Evolutionary conservation across 1,140 invertebrate genomes (phyloP), one percentile per base, ranked within the genome.

Genomic region (Zaprionus davidi): DNA sequence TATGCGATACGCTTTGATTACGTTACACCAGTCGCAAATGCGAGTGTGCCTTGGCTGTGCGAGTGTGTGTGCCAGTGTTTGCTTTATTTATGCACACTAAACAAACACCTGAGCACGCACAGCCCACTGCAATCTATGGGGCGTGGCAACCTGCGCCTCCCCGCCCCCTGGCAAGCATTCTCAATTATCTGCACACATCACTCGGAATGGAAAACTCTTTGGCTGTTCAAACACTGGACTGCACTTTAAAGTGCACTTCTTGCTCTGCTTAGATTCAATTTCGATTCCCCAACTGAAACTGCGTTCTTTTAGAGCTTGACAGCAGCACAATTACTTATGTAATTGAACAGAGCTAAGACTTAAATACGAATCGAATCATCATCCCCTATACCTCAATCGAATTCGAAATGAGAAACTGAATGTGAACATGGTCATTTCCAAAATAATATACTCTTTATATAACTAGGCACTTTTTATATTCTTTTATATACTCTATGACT

Each of bases 1-100:
- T 28, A 81, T 76, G 80, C 78, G 81, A 88, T 87, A 81, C 71
- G 79, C 81, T 74, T 87, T 88, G 83, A 87, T 81, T 86, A 70
- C 70, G 66, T 71, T 84, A 62, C 62, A 73, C 62, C 69, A 82
- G 44, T 46, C 13, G 17, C 51, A 15, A 51, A 20, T 62, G 22
- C 9, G 17, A 34, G 44, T 69, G 57, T 64, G 38, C 38, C 26
- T 36, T 64, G 58, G 22, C n/a, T 56, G n/a, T 57, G 64, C 60
- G 38, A 59, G 76, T 66, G 49, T 81, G 68, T 72, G 66, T 57
- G 64, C 60, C 44, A 59, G 76, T 66, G 49, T 81, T 71, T 72
- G 66, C 71, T 70, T 87, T 87, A 87, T 88, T 80, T 88, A 83
- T 87, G 71, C 82, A 73, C 71, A 72, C 77, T 72, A 84, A 87